These are phyloP conservation scores for Aphelocoma californica DNA, from an alignment of 2,797 vertebrate species.

Conservation along the genomic window DNA sequence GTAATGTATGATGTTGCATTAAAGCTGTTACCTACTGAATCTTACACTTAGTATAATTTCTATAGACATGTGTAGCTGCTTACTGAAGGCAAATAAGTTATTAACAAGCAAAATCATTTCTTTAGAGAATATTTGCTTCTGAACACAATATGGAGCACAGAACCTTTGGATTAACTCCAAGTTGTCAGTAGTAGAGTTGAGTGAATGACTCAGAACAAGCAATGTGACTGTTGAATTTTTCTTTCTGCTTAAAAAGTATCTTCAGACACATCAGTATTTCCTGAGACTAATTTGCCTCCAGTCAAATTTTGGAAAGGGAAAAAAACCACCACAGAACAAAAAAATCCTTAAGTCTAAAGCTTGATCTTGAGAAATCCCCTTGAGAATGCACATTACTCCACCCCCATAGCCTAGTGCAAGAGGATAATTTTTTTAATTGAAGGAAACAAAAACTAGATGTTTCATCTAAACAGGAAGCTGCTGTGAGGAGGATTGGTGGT, in stretches of 20 bases:
- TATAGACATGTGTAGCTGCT: not conserved
- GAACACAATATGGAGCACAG: not conserved
- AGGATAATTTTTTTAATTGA: not conserved
- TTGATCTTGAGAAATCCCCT: not conserved
- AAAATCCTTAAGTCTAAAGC: not conserved
- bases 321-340: not conserved
- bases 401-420: not conserved
- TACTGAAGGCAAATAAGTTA: slow-evolving; percentile 6
- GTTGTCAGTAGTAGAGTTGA: not conserved
- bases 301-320: not conserved
- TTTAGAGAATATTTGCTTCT: not conserved
- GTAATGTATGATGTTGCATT: slow-evolving; percentile 7
- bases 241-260: not conserved
- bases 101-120: slow-evolving; percentile 33
- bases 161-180: slow-evolving; percentile 24
- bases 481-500: not conserved
- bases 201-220: not conserved
- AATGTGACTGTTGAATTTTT: slow-evolving; percentile 1
- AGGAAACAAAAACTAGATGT: not conserved
- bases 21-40: not conserved
- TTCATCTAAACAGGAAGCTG: not conserved
- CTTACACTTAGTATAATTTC: not conserved
- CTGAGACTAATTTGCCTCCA: not conserved
- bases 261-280: not conserved
- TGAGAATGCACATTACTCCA: not conserved